A percentile compares a stretch with the other conserved stretches of the same genome.
phyloP scores from a whole-genome alignment of 1,140 invertebrate genomes.

The Bacillus rossius region DNA sequence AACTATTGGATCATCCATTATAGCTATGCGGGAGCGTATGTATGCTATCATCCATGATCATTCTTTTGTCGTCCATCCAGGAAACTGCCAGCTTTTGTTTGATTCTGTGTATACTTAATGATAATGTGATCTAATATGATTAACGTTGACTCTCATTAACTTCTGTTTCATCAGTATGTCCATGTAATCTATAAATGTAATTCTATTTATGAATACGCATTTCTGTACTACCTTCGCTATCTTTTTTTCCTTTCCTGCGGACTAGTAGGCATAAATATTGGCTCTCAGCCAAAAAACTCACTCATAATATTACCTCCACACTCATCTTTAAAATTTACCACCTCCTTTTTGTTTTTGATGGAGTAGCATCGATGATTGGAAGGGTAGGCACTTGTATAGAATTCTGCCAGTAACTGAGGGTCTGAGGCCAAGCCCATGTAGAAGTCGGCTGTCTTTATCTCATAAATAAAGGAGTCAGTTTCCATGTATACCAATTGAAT shows the following conservation, averaged over 20 bases:
- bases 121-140: background rate
- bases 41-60: background rate
- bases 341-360: conserved; percentile 42
- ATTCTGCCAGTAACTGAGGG: conserved; percentile 16
- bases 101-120: background rate
- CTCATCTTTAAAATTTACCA: conserved; percentile 48
- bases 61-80: conserved; percentile 11
- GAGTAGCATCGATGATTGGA: background rate
- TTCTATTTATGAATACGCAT: background rate
- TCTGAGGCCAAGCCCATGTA: conserved; percentile 39
- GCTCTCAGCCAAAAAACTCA: conserved; percentile 39
- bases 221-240: background rate
- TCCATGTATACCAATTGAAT: no score
- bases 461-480: conserved; percentile 41
- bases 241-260: background rate
- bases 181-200: background rate
- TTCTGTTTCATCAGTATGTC: background rate
- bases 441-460: conserved; percentile 38
- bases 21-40: conserved; percentile 15
- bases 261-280: conserved; percentile 37
- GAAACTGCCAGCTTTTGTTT: background rate
- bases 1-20: background rate
- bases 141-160: background rate
- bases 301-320: conserved; percentile 34
- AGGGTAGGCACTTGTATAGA: conserved; percentile 27